phyloP scores from a whole-genome alignment of 2,888 invertebrate genomes.

The Drosophila rellima region DNA sequence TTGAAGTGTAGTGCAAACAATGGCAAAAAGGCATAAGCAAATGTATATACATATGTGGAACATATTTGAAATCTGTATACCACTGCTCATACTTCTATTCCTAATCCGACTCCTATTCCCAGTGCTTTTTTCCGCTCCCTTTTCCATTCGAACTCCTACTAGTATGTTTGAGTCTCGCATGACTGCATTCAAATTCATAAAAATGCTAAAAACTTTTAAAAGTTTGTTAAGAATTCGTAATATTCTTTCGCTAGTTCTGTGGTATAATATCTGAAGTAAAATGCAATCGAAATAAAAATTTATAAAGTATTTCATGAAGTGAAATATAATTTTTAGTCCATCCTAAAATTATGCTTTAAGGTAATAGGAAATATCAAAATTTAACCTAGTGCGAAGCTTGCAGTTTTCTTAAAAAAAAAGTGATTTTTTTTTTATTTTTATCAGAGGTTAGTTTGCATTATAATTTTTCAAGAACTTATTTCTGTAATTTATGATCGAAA shows the following conservation, averaged over 20 bases:
- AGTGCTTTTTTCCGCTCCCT: neutral
- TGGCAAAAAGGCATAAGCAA: slow-evolving; percentile 74
- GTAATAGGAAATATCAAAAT: no score
- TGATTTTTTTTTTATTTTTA: no score
- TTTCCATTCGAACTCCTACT: neutral
- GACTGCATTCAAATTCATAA: slow-evolving; percentile 2
- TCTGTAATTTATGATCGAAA: neutral
- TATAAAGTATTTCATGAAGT: no score
- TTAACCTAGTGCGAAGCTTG: no score
- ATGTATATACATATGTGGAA: slow-evolving; percentile 61
- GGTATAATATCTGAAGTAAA: no score
- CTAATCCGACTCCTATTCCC: slow-evolving; percentile 13
- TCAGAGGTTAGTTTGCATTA: no score
- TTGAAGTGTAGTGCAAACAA: slow-evolving; percentile 82
- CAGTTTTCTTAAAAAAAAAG: no score
- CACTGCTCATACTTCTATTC: neutral
- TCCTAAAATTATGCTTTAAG: no score
- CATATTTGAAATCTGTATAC: slow-evolving; percentile 42
- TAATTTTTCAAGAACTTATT: no score
- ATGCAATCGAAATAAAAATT: no score
- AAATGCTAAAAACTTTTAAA: neutral
- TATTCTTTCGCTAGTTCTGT: neutral
- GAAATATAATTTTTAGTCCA: no score
- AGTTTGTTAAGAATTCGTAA: neutral
- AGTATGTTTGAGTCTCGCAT: neutral